Percentiles rank a stretch among this genome's conserved stretches.
These are phyloP conservation scores for Platyura marginata DNA, from an alignment of 1,140 invertebrate species.

Conservation along the genomic window DNA sequence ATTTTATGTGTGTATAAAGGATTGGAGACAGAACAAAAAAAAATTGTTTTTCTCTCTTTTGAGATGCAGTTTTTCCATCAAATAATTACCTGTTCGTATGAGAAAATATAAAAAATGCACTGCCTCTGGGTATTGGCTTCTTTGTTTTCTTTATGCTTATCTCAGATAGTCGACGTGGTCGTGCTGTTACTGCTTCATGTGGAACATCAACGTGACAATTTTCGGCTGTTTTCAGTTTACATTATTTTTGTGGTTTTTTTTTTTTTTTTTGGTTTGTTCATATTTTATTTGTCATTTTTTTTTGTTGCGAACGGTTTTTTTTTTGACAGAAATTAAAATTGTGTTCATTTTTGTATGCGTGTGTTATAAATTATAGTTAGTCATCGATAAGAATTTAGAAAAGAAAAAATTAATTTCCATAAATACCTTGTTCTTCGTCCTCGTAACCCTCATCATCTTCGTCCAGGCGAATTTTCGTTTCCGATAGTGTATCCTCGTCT, in stretches of 20 bases:
- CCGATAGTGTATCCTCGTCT: conserved; percentile 50
- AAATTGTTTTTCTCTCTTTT: no score
- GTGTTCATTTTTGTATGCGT: no score
- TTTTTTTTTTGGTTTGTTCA: no score
- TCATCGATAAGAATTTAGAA: no score
- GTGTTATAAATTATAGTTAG: no score
- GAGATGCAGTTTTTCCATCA: no score
- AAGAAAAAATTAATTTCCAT: neutral
- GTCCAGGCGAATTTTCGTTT: conserved; percentile 44
- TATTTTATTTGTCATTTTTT: neutral
- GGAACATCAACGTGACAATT: no score
- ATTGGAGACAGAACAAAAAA: no score
- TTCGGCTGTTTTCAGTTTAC: no score
- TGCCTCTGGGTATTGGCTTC: conserved; percentile 85
- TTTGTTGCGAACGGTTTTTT: neutral
- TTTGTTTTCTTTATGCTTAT: conserved; percentile 69
- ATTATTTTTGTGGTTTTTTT: no score
- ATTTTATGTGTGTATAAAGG: no score
- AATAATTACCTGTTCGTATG: conserved; percentile 68
- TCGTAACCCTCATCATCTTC: conserved; percentile 34
- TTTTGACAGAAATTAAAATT: neutral
- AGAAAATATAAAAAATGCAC: conserved; percentile 92
- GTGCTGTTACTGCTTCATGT: conserved; percentile 33
- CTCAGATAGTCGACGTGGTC: conserved; percentile 82
- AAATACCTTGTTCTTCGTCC: conserved; percentile 24